A percentile compares a stretch with the other conserved stretches of the same genome.
These are phyloP conservation scores for Pycnonotus jocosus DNA, from an alignment of 2,113 vertebrate species.

Conservation along the genomic window DNA sequence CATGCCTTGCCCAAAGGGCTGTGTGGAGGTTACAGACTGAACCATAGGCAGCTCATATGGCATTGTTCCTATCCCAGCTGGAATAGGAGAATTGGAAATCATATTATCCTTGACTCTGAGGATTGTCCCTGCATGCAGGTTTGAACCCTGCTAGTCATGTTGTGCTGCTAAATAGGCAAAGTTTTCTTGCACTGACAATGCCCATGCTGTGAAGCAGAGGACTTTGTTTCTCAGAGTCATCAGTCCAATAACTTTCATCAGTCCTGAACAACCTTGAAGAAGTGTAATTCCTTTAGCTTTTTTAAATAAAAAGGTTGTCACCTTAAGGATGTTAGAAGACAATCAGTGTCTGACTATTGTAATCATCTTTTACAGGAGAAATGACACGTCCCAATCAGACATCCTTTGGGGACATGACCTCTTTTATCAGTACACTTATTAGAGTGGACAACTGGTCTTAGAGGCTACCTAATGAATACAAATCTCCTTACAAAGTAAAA, in stretches of 20 bases:
- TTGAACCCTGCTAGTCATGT: neutral
- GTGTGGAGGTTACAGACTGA: neutral
- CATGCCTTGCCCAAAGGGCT: neutral
- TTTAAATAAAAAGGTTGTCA: neutral
- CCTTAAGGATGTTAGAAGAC: neutral
- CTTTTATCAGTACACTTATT: conserved; percentile 23
- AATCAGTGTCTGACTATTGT: neutral
- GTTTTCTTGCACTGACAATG: neutral
- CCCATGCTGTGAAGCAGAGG: neutral
- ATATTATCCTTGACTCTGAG: neutral
- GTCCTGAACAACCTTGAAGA: neutral
- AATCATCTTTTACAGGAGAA: conserved; percentile 22
- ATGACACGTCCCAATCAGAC: neutral
- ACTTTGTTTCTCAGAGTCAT: neutral
- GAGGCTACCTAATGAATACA: neutral
- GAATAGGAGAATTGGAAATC: neutral
- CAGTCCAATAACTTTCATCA: neutral
- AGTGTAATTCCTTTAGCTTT: neutral
- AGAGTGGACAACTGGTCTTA: neutral
- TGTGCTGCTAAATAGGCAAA: neutral
- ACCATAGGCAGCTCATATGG: neutral
- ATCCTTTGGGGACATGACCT: neutral
- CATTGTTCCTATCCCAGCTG: neutral
- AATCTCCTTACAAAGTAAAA: neutral
- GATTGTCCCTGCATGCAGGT: neutral